Evolutionary conservation across 2,888 invertebrate genomes (phyloP).

Genomic region (Leucophenga montana): DNA sequence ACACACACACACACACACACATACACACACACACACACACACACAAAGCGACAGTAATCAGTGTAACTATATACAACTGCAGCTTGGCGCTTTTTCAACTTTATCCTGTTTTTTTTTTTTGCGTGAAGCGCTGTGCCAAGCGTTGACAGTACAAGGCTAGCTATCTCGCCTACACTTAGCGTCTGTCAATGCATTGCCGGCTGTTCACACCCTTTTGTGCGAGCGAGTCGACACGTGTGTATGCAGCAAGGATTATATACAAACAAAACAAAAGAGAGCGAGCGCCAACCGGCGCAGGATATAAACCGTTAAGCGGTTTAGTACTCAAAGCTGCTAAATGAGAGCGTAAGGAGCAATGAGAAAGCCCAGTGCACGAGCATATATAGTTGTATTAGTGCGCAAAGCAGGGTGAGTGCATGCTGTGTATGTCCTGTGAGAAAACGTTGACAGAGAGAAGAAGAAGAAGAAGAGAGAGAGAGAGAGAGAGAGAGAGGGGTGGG

Average conservation of each 20-base stretch:
- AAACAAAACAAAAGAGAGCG: neutral
- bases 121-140: neutral
- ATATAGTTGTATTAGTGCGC: slow-evolving; percentile 7
- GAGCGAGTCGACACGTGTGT: slow-evolving; percentile 30
- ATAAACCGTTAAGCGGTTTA: neutral
- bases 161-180: slow-evolving; percentile 37
- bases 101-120: neutral
- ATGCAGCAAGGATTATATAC: neutral
- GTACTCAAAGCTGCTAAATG: no score
- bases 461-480: slow-evolving; percentile 29
- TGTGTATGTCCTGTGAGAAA: neutral
- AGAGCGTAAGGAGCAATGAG: neutral
- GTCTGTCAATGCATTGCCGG: slow-evolving; percentile 32
- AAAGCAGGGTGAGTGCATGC: slow-evolving; percentile 4
- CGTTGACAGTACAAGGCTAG: slow-evolving; percentile 5
- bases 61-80: neutral
- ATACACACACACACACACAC: neutral
- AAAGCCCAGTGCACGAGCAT: slow-evolving; percentile 26
- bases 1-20: neutral
- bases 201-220: slow-evolving; percentile 56
- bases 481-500: slow-evolving; percentile 51
- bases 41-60: neutral
- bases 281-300: slow-evolving; percentile 8
- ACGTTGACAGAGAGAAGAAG: slow-evolving; percentile 4
- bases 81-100: neutral